Percentiles rank a stretch among this genome's conserved stretches.
These are phyloP conservation scores for Diloba caeruleocephala DNA, from an alignment of 2,888 invertebrate species.

Conservation along the genomic window DNA sequence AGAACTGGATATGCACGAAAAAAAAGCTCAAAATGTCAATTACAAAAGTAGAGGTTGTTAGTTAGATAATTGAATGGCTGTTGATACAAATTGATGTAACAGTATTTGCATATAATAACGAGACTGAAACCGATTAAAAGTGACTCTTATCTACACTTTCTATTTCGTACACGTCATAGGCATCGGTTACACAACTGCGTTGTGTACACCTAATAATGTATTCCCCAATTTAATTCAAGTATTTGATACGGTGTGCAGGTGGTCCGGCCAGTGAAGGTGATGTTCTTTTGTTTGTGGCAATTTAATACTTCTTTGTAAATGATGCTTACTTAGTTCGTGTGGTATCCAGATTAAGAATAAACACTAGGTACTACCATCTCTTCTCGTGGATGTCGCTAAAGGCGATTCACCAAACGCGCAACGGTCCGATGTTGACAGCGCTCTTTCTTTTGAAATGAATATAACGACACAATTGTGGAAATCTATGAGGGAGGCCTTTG, in stretches of 20 bases:
- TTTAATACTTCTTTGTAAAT: not conserved
- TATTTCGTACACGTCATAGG: constrained; percentile 62
- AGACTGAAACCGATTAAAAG: constrained; percentile 68
- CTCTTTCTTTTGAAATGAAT: too few relatives aligned
- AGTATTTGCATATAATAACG: constrained; percentile 67
- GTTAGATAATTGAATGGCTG: constrained; percentile 53
- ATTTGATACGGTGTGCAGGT: constrained; percentile 35
- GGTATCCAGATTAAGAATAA: too few relatives aligned
- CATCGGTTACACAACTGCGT: constrained; percentile 60
- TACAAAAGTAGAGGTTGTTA: constrained; percentile 37
- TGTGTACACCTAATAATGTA: constrained; percentile 53
- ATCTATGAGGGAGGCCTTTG: too few relatives aligned
- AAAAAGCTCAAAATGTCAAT: constrained; percentile 32
- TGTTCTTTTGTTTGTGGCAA: not conserved
- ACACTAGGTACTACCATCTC: too few relatives aligned
- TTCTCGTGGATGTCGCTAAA: too few relatives aligned
- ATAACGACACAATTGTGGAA: too few relatives aligned
- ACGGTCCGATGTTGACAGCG: too few relatives aligned
- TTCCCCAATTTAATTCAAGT: constrained; percentile 65
- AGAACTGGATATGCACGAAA: constrained; percentile 4
- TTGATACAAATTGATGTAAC: constrained; percentile 61
- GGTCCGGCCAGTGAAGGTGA: constrained; percentile 15
- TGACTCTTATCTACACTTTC: constrained; percentile 69
- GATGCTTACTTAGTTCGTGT: too few relatives aligned
- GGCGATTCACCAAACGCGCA: too few relatives aligned